Evolutionary conservation across 2,797 vertebrate species (phyloP), one percentile per base, ranked within the genome.

Genomic region (Gouania willdenowi): DNA sequence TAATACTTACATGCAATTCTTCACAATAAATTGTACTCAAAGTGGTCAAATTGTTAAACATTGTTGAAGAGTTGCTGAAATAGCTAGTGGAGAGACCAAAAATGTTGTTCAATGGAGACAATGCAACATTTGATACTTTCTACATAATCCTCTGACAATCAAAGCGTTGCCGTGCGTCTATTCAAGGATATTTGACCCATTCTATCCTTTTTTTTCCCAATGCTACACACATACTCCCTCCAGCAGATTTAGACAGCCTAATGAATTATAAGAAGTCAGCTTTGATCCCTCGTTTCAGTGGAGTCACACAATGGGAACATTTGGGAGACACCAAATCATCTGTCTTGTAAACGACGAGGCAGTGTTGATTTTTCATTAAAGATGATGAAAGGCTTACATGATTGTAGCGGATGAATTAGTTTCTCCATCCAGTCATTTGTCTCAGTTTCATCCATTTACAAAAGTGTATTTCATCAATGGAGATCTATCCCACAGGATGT

Each of bases 321-420:
- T 31, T 4, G 3, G 41, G 16, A 16, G 43, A 66, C 27, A 37
- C 15, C 34, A 64, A 70, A 56, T 5, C 30, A 67, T 60, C 28
- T 41, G 41, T 56, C 39, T 40, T 11, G 1, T 51, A 31, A 74
- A 47, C 55, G 31, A 79, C 75, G 53, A 42, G 31, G 33, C 4
- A 4, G 39, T 71, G 75, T 76, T 73, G 76, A 77, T 77, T 82
- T 82, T 79, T 81, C 73, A 71, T 79, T 79, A 68, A 29, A 45
- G 41, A 65, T 73, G 66, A 82, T 76, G 59, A 75, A 82, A 72
- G 51, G 52, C 71, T 58, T 14, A 15, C 16, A n/a, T 57, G 80
- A 78, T 78, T 71, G 68, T 19, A 36, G 26, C 9, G 1, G 46
- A 64, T 62, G 42, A 62, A 77, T 72, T 51, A 28, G 37, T 78